A percentile compares a stretch with the other conserved stretches of the same genome.
phyloP scores from a whole-genome alignment of 1,140 invertebrate genomes.

The Neodiprion lecontei region DNA sequence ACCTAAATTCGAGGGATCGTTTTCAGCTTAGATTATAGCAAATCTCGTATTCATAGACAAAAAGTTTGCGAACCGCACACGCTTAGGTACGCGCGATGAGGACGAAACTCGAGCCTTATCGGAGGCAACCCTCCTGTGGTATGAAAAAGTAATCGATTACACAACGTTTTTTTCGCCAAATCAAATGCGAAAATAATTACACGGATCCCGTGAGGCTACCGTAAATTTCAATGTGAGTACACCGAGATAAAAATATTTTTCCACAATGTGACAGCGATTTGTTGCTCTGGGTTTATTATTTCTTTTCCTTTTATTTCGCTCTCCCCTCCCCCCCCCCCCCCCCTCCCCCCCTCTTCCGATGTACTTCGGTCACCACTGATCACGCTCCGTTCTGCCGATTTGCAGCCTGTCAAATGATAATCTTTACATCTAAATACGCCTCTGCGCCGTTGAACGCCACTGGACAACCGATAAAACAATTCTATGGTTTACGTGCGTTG shows the following conservation, averaged over 20 bases:
- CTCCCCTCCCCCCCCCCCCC: background rate
- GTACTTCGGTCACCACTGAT: background rate
- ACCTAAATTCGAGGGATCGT: background rate
- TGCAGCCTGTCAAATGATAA: background rate
- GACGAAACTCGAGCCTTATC: background rate
- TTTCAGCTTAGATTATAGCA: constrained; percentile 4
- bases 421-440: background rate
- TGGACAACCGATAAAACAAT: no score
- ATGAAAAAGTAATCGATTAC: background rate
- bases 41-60: constrained; percentile 1
- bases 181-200: constrained; percentile 3
- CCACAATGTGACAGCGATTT: background rate
- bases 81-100: background rate
- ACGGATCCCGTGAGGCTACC: background rate
- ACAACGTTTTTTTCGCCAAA: background rate
- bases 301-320: background rate
- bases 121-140: background rate
- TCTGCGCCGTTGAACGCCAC: no score
- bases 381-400: background rate
- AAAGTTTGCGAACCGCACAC: background rate
- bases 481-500: no score
- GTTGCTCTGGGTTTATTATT: background rate
- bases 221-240: background rate
- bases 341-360: background rate
- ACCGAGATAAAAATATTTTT: background rate